Evolutionary conservation across 2,797 vertebrate species (phyloP).

Genomic region (Synanceia verrucosa): DNA sequence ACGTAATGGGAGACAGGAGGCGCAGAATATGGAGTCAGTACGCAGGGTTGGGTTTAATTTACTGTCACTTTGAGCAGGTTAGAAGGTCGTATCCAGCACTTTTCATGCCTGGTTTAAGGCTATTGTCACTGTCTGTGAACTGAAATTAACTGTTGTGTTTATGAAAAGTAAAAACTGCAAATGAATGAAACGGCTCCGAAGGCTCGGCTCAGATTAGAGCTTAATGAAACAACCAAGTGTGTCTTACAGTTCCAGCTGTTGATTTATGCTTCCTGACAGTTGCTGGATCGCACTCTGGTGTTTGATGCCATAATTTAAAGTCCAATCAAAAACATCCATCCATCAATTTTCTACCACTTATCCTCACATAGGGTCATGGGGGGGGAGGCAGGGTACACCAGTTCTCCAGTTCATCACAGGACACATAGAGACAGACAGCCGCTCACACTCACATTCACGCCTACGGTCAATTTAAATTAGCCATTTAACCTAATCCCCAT

Average conservation of each 20-base stretch:
- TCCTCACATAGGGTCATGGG: too few species aligned
- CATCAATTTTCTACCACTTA: too few species aligned
- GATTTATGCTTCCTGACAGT: conserved; percentile 18
- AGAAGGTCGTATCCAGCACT: conserved; percentile 4
- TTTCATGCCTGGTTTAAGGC: background rate
- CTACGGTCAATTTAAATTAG: too few species aligned
- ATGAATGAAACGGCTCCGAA: conserved; percentile 28
- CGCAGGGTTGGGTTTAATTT: conserved; percentile 5
- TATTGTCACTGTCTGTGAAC: background rate
- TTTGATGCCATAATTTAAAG: background rate
- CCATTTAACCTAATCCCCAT: too few species aligned
- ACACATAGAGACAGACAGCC: too few species aligned
- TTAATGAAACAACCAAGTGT: conserved; percentile 46
- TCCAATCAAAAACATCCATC: background rate
- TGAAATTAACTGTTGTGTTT: conserved; percentile 14
- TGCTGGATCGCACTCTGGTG: background rate
- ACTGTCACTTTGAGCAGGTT: background rate
- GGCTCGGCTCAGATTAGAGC: conserved; percentile 31
- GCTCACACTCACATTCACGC: too few species aligned
- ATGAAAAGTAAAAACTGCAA: conserved; percentile 21
- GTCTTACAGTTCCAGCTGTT: background rate
- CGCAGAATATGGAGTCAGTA: background rate
- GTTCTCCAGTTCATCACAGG: too few species aligned
- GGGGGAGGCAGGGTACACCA: too few species aligned
- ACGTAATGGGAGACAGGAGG: background rate